Percentiles rank a stretch among this genome's conserved stretches.
phyloP scores from a whole-genome alignment of 64 coral and sea anemone genomes.

The Acropora yongei region DNA sequence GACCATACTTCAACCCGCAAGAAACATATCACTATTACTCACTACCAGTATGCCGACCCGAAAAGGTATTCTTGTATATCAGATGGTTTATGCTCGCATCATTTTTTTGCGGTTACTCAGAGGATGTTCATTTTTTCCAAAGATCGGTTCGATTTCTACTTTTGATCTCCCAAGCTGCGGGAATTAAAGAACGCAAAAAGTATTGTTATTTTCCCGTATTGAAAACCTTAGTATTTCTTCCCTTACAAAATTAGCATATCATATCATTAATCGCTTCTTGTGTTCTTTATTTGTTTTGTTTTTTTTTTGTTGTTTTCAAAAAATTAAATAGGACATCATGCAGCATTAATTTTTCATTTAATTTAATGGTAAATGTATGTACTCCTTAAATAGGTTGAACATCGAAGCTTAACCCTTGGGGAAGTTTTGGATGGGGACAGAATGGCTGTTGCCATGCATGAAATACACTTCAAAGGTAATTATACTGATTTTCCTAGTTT shows the following conservation, averaged over 20 bases:
- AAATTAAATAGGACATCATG: too few species aligned
- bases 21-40: slow-evolving; percentile 99
- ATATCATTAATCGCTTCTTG: too few species aligned
- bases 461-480: slow-evolving; percentile 83
- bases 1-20: slow-evolving; percentile 97
- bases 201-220: too few species aligned
- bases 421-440: slow-evolving; percentile 95
- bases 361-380: too few species aligned
- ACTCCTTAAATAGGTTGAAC: slow-evolving; percentile 70
- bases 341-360: too few species aligned
- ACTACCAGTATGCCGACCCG: slow-evolving; percentile 87
- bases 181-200: too few species aligned
- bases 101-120: neutral
- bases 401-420: slow-evolving; percentile 92
- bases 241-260: too few species aligned
- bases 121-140: neutral
- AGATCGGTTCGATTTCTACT: too few species aligned
- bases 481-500: neutral
- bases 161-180: too few species aligned
- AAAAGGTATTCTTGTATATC: slow-evolving; percentile 70
- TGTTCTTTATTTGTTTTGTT: too few species aligned
- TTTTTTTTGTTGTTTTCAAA: too few species aligned
- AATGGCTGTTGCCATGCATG: slow-evolving; percentile 92
- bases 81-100: neutral
- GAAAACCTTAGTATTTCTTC: too few species aligned